Percentiles rank a stretch among this genome's conserved stretches.
Evolutionary conservation across 2,888 invertebrate species (phyloP).

Genomic region (Erebia epiphron): DNA sequence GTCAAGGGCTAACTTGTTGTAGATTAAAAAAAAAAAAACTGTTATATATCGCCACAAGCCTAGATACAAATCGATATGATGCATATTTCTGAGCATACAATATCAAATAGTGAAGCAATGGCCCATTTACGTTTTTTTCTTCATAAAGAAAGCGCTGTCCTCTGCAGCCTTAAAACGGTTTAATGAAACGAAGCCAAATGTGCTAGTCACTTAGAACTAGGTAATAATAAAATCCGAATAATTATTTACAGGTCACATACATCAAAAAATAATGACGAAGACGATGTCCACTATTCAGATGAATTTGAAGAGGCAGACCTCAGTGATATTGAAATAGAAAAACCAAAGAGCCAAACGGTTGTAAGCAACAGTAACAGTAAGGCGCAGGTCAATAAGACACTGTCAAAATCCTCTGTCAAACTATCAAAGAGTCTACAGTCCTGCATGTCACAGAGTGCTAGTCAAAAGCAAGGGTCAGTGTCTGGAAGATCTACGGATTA

Average conservation of each 20-base stretch:
- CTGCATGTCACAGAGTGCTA: constrained; percentile 49
- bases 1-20: too few species aligned
- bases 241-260: constrained; percentile 5
- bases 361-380: constrained; percentile 44
- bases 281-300: constrained; percentile 71
- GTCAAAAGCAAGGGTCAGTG: constrained; percentile 54
- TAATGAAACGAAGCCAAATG: not conserved
- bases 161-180: too few species aligned
- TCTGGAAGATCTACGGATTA: constrained; percentile 66
- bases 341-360: constrained; percentile 48
- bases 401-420: constrained; percentile 51
- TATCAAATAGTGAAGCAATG: too few species aligned
- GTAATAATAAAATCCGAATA: too few species aligned
- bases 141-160: too few species aligned
- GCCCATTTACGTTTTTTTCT: too few species aligned
- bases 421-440: constrained; percentile 63
- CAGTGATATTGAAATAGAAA: constrained; percentile 59
- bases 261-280: constrained; percentile 48
- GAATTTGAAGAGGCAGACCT: constrained; percentile 73
- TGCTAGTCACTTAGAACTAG: too few species aligned
- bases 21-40: too few species aligned
- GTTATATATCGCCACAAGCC: too few species aligned
- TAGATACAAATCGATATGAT: too few species aligned
- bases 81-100: too few species aligned
- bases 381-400: constrained; percentile 35